These are phyloP conservation scores for Colius striatus DNA, from an alignment of 2,113 vertebrate genomes.

Conservation along the genomic window DNA sequence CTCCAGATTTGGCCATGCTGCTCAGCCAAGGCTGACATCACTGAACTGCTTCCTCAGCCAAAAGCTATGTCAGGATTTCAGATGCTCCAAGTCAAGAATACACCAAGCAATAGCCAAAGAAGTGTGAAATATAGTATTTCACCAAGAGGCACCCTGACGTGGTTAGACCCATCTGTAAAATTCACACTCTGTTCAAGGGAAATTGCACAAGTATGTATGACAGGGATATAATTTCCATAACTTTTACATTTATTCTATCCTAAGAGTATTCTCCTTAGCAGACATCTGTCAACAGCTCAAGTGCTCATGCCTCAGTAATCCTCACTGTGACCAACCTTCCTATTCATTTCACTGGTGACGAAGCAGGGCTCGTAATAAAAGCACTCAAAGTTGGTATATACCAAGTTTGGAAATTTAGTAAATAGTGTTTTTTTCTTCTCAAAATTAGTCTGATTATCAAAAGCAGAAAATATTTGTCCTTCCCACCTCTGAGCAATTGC, in stretches of 20 bases:
- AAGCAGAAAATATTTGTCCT: background rate
- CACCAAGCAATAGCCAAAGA: background rate
- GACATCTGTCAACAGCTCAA: background rate
- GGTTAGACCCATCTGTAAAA: background rate
- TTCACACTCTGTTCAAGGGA: fast-evolving
- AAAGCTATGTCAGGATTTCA: background rate
- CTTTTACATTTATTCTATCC: background rate
- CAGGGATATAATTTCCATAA: background rate
- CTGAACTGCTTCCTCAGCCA: background rate
- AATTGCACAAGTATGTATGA: background rate
- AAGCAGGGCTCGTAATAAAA: background rate
- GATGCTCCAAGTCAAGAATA: background rate
- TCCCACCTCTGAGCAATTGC: background rate
- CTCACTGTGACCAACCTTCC: background rate
- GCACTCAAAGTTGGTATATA: background rate
- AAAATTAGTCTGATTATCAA: background rate
- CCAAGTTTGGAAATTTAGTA: fast-evolving
- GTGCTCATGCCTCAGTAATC: background rate
- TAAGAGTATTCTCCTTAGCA: background rate
- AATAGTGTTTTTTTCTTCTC: background rate
- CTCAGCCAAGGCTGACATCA: background rate
- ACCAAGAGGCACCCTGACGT: background rate
- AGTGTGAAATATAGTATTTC: background rate
- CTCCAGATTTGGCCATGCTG: background rate
- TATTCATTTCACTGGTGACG: background rate